Base-by-base conservation (phyloP, 2,888 invertebrate genomes). In the Teleiodes luculella region DNA sequence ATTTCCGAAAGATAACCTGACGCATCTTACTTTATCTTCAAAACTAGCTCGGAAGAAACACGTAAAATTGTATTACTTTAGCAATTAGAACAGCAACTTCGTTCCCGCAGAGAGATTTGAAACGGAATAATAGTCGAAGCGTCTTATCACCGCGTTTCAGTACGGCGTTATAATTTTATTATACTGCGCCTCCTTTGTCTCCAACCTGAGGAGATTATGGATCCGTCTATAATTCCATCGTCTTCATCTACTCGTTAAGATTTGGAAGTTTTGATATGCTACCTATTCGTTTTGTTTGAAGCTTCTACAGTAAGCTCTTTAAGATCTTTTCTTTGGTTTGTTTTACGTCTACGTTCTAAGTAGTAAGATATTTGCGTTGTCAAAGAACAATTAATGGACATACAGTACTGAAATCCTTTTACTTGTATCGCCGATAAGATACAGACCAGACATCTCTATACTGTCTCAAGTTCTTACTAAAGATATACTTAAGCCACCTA, bases 161-260 rank as follows among this genome's bases (percentile, higher is more conserved):
- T 20, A 16, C 46, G 24, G 36, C 24, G 46, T 46, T 54, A 51
- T 46, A 51, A 51, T 54, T 54, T 54, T 46, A 54, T 51, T 45
- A 54, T 50, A 45, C 45, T 43, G 24, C 14, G 20, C 30, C 45
- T 24, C 46, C 45, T 45, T 39, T 51, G 54, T 50, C 47, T 46
- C 31, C 8, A 50, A 54, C 46, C 50, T 46, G 54, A 37, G 14
- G 43, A 45, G 54, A 50, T 54, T 54, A 49, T 49, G 49, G 10
- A 49, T 37, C 49, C 49, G 49, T 49, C 49, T 49, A 49, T 49
- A 49, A 49, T 49, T 49, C 13, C 49, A 16, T 36, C 49, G 33
- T 28, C 49, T 49, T 49, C 49, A 49, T 48, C 48, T 35, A 20
- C 37, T 33, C 36, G 31, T 49, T 49, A 36, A 49, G 49, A 49